Base-by-base conservation (phyloP, 2,797 vertebrate species). In the Thunnus albacares region DNA sequence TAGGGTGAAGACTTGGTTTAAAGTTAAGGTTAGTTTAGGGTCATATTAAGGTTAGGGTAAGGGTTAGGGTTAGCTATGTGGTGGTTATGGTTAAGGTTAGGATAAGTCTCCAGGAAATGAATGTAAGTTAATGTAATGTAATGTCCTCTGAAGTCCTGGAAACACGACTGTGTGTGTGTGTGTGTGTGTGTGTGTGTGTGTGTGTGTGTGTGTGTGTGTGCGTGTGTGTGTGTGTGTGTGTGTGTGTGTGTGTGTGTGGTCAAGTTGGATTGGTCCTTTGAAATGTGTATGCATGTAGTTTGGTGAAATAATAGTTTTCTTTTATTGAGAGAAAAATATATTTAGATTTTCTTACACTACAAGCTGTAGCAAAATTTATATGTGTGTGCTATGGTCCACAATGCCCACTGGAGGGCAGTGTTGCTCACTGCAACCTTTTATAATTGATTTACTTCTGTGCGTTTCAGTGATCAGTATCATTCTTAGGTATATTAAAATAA, bases 371-470 rank as follows among this genome's bases (percentile, higher is more conserved):
- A 61, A 35, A 26, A 17, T 74, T 47, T 20, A 20, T 24, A 6
- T 49, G 14, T 53, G 2, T 69, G 2, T 69, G 65, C 13, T n/a
- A 9, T 30, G 3, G 33, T 45, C 3, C 11, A 45, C 26, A 1
- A 17, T 15, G 22, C 75, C 91, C 92, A 89, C 82, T 82, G 63
- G 90, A 78, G 88, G 80, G 88, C 90, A 91, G 53, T 89, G 79
- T 87, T 89, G 87, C 30, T 81, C 53, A 84, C 77, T 53, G 20
- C 63, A 77, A 78, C 18, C 56, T 38, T 38, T 45, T 57, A 55
- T 28, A 33, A 75, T 65, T 73, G 35, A 60, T 79, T 76, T 5
- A 53, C 71, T 65, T 60, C 4, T 9, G 4, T 22, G 18, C 56
- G 67, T 49, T 75, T 43, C 11, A 24, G 60, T 51, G 1, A 45